phyloP scores from a whole-genome alignment of 2,888 invertebrate genomes.

The Linnaemya vulpina region DNA sequence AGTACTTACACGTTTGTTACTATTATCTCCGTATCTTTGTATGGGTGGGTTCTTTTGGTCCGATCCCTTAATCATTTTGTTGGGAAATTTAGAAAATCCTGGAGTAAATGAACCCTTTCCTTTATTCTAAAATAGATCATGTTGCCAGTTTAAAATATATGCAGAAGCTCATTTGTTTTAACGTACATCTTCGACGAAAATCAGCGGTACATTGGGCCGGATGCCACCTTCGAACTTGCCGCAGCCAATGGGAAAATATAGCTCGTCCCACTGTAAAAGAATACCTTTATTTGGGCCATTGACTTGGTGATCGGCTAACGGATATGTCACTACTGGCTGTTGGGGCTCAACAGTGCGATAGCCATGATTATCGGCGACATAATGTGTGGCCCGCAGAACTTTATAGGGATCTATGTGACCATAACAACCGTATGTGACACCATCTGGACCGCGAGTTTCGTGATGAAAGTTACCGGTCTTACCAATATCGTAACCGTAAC shows the following conservation, averaged over 20 bases:
- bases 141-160: conserved; percentile 21
- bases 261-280: conserved; percentile 86
- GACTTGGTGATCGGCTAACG: conserved; percentile 76
- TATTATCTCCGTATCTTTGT: conserved; percentile 63
- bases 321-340: conserved; percentile 86
- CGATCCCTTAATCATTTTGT: conserved; percentile 73
- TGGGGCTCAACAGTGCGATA: conserved; percentile 89
- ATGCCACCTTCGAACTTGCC: conserved; percentile 84
- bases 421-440: conserved; percentile 91
- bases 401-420: conserved; percentile 89
- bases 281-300: conserved; percentile 83
- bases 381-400: conserved; percentile 88
- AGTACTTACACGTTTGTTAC: conserved; percentile 46
- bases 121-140: conserved; percentile 69
- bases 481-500: conserved; percentile 90
- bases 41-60: conserved; percentile 76
- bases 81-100: conserved; percentile 71
- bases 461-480: conserved; percentile 91
- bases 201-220: conserved; percentile 79
- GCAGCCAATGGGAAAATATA: conserved; percentile 90
- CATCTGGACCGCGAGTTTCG: conserved; percentile 89
- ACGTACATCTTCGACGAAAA: conserved; percentile 77
- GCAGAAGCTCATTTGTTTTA: neutral
- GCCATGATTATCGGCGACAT: conserved; percentile 90
- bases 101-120: conserved; percentile 49